Conservation (phyloP, 2,113 vertebrate genomes). For the Corapipo altera region DNA sequence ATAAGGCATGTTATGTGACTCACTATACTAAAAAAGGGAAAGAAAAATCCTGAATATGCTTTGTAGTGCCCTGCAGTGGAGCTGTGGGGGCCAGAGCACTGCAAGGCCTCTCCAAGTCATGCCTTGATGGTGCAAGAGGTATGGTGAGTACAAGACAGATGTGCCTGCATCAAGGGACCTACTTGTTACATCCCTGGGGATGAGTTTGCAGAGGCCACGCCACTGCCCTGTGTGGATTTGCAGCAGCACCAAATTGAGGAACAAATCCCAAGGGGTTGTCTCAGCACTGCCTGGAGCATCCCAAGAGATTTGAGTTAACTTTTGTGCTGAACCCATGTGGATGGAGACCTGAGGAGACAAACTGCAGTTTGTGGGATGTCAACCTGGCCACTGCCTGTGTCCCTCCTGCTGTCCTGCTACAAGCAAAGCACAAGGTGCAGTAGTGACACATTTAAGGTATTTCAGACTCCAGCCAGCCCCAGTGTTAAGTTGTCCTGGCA, state of each 20-base stretch:
- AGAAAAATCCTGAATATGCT: not conserved
- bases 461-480: not conserved
- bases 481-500: not conserved
- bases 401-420: not conserved
- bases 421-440: accelerated
- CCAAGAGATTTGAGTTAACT: not conserved
- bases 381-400: not conserved
- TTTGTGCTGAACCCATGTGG: not conserved
- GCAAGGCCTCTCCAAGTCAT: not conserved
- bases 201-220: not conserved
- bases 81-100: not conserved
- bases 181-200: not conserved
- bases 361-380: not conserved
- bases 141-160: accelerated
- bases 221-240: not conserved
- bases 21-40: not conserved
- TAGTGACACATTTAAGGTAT: not conserved
- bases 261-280: not conserved
- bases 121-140: not conserved
- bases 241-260: not conserved
- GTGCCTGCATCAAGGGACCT: accelerated
- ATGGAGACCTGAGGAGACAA: not conserved
- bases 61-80: not conserved
- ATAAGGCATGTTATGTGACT: not conserved
- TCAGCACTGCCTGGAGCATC: not conserved